Evolutionary conservation across 2,113 vertebrate genomes (phyloP).

Genomic region (Cercocebus atys): DNA sequence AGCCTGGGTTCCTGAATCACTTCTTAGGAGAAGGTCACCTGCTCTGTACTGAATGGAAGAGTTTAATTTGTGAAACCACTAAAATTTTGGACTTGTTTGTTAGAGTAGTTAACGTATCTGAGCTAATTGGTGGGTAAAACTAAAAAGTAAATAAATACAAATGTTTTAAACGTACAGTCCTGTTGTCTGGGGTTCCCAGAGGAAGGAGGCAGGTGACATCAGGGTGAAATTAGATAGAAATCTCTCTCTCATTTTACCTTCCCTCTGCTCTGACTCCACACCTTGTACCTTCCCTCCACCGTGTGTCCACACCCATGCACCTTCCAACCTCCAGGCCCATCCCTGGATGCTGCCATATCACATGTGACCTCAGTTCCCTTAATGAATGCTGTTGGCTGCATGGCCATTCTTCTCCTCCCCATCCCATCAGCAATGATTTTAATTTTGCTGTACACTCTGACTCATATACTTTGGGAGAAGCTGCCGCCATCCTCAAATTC

Average conservation of each 20-base stretch:
- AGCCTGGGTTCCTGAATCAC: background rate
- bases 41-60: background rate
- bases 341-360: too few species aligned
- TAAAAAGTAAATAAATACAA: background rate
- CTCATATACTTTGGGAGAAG: background rate
- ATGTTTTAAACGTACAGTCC: background rate
- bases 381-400: accelerated
- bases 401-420: background rate
- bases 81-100: background rate
- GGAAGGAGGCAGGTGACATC: background rate
- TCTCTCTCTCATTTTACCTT: background rate
- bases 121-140: background rate
- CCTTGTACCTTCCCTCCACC: background rate
- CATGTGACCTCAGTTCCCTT: accelerated
- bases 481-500: background rate
- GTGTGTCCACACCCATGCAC: accelerated
- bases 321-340: background rate
- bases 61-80: background rate
- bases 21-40: background rate
- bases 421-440: background rate
- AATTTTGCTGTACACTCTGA: background rate
- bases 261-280: background rate
- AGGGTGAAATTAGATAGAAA: background rate
- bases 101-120: background rate
- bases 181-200: background rate